Conservation (phyloP, 2,888 invertebrate species). For the Nemoura dubitans region DNA sequence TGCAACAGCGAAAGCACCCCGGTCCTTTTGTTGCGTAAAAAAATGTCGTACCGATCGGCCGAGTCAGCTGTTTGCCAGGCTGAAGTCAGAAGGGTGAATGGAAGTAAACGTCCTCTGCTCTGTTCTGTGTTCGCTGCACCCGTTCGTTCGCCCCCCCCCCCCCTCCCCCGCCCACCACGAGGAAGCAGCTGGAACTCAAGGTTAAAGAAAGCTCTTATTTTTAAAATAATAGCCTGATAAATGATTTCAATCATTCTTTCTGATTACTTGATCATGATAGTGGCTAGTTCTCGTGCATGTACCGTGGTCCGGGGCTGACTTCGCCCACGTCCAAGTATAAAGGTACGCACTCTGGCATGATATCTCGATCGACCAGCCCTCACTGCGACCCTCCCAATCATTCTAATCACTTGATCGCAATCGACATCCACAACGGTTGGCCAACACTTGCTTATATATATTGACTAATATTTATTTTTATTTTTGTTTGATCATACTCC, state of each 20-base stretch:
- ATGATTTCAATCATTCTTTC: neutral
- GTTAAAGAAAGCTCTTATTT: conserved; percentile 1
- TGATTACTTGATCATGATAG: neutral
- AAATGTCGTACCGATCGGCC: neutral
- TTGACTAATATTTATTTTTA: neutral
- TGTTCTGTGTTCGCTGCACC: too few species aligned
- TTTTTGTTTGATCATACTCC: neutral
- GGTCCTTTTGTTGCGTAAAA: neutral
- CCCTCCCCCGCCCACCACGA: neutral
- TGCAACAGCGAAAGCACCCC: neutral
- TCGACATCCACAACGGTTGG: neutral
- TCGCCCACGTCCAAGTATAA: neutral
- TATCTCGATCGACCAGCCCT: neutral
- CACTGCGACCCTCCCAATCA: neutral
- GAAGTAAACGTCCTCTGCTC: neutral
- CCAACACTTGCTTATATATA: neutral
- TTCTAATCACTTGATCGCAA: neutral
- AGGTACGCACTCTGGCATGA: neutral
- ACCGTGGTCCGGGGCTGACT: neutral
- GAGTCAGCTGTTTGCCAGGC: neutral
- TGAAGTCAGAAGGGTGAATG: neutral
- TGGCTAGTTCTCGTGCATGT: neutral
- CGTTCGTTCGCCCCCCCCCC: too few species aligned
- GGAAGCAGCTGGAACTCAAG: conserved; percentile 16
- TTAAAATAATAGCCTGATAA: neutral